phyloP scores from a whole-genome alignment of 30 jellyfish, hydroid and myxozoan genomes.

The Mastigias papua region DNA sequence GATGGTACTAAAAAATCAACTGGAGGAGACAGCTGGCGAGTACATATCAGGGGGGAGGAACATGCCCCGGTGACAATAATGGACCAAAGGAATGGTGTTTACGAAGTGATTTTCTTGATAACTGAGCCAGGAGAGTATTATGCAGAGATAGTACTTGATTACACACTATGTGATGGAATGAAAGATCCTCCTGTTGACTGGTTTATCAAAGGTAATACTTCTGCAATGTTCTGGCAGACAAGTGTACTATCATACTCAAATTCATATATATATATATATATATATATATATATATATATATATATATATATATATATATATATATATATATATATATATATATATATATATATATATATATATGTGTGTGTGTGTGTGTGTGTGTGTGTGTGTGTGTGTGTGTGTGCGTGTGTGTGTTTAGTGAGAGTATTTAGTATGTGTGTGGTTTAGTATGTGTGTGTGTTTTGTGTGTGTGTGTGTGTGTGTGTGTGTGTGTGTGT shows the following conservation, averaged over 20 bases:
- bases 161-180: slow-evolving; percentile 96
- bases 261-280: neutral
- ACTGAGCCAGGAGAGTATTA: slow-evolving; percentile 84
- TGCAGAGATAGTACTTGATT: slow-evolving; percentile 81
- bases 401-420: too few species aligned
- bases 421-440: too few species aligned
- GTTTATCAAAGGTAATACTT: slow-evolving; percentile 79
- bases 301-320: too few species aligned
- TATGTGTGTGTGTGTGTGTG: too few species aligned
- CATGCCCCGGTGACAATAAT: slow-evolving; percentile 88
- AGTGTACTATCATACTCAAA: neutral
- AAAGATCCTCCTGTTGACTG: slow-evolving; percentile 94
- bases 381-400: too few species aligned
- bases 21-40: slow-evolving; percentile 97
- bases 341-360: too few species aligned
- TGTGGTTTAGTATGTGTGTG: too few species aligned
- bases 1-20: slow-evolving; percentile 61
- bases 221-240: neutral
- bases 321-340: too few species aligned
- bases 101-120: slow-evolving; percentile 85
- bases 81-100: slow-evolving; percentile 88
- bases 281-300: too few species aligned
- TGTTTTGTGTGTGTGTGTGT: too few species aligned
- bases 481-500: too few species aligned
- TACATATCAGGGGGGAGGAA: slow-evolving; percentile 83